Evolutionary conservation across 2,113 vertebrate species (phyloP).

Genomic region (Epinephelus lanceolatus): DNA sequence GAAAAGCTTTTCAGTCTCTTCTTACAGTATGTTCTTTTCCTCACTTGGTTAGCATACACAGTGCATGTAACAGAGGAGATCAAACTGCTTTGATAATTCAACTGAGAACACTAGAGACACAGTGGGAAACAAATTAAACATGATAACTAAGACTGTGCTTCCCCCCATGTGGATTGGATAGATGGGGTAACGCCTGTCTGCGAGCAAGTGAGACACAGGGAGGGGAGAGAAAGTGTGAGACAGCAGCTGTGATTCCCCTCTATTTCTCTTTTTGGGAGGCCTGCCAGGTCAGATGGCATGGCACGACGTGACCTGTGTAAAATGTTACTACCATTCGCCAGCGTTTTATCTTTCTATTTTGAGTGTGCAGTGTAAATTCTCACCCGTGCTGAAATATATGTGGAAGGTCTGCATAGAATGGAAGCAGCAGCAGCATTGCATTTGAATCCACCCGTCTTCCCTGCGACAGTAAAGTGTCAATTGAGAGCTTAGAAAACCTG

Average conservation of each 20-base stretch:
- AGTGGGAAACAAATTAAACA: slow-evolving; percentile 76
- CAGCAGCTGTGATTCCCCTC: slow-evolving; percentile 68
- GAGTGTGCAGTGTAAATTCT: slow-evolving; percentile 34
- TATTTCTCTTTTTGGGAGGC: slow-evolving; percentile 46
- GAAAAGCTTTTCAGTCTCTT: slow-evolving; percentile 2
- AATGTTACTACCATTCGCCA: slow-evolving; percentile 52
- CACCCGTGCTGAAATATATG: slow-evolving; percentile 28
- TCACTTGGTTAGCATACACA: slow-evolving; percentile 29
- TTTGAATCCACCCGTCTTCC: slow-evolving; percentile 19
- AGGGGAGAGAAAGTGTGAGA: slow-evolving; percentile 25
- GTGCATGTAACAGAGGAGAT: slow-evolving; percentile 47
- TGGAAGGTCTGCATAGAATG: slow-evolving; percentile 1
- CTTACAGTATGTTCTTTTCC: slow-evolving; percentile 9
- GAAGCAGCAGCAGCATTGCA: slow-evolving; percentile 36
- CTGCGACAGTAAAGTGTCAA: neutral
- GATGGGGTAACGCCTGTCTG: slow-evolving; percentile 41
- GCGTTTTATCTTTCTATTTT: slow-evolving; percentile 51
- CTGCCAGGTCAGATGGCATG: slow-evolving; percentile 66
- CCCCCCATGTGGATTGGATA: slow-evolving; percentile 47
- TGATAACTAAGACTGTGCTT: slow-evolving; percentile 56
- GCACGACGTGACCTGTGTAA: slow-evolving; percentile 48
- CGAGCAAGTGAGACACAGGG: slow-evolving; percentile 12
- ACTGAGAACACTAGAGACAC: slow-evolving; percentile 54
- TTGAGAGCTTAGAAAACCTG: neutral
- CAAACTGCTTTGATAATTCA: slow-evolving; percentile 67